Base-by-base conservation (phyloP, 2,888 invertebrate genomes). In the Xestia rhomboidea region DNA sequence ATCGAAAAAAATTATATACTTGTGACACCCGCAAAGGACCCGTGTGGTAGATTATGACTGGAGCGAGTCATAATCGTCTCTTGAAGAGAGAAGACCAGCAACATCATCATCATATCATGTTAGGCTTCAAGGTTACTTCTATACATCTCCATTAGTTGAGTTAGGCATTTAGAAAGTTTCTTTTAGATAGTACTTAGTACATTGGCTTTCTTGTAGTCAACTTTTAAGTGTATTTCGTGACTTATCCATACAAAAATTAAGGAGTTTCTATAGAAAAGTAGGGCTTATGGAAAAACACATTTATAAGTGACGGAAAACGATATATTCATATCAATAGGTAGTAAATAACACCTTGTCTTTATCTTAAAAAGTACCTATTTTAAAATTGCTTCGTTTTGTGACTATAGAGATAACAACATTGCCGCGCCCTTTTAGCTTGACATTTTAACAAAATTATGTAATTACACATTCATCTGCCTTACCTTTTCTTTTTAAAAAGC, bases 301-400 rank as follows among this genome's bases (percentile, higher is more conserved):
- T 38, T 4, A 41, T 41, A 46, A 38, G 18, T 46, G 30, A 49
- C 21, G 11, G 49, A 34, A 54, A 38, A 49, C 15, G 0, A 68
- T 68, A 60, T 5, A 3, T 46, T 11, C 3, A 24, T 69, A 79
- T 79, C 71, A 51, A 62, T 27, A n/a, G 7, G 27, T 34, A 27
- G 51, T 69, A 44, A 69, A 70, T 69, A 51, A 62, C 62, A 72
- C 71, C 34, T 34, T 46, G 18, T 30, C 62, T 34, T 78, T 80
- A 77, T 72, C 62, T 63, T 2, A 18, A 15, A 64, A 15, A 8
- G 15, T 27, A 77, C 6, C n/a, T 46, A n/a, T 46, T 46, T 46
- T 34, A 30, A 66, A 15, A 34, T 6, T 15, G 0, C 18, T 51
- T 62, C 0, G 18, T 51, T 77, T 79, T 79, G 44, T 71, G 62